Evolutionary conservation across 2,113 vertebrate genomes (phyloP).

Genomic region (Sitta europaea): DNA sequence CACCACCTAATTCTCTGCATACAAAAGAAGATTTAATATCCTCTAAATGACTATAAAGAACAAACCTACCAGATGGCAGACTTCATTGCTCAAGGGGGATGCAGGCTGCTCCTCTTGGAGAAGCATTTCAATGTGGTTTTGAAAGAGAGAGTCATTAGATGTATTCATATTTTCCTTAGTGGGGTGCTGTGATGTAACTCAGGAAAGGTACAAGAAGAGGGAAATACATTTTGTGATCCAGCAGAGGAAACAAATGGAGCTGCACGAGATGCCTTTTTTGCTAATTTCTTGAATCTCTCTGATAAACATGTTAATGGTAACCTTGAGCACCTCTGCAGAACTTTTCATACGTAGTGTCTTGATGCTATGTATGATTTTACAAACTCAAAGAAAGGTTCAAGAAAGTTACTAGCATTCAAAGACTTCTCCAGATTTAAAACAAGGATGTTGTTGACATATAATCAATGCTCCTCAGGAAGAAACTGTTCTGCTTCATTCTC

Average conservation of each 20-base stretch:
- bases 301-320: neutral
- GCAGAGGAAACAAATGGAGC: neutral
- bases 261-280: neutral
- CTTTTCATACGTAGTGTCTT: neutral
- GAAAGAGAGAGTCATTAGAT: constrained; percentile 34
- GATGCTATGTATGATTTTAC: neutral
- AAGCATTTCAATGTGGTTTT: constrained; percentile 17
- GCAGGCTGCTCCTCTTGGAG: constrained; percentile 16
- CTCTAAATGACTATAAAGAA: constrained; percentile 42
- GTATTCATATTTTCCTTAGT: constrained; percentile 20
- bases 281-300: neutral
- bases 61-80: constrained; percentile 46
- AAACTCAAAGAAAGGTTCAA: neutral
- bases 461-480: neutral
- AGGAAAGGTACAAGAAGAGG: neutral
- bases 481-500: constrained; percentile 4
- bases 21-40: constrained; percentile 61
- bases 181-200: neutral
- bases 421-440: neutral
- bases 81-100: constrained; percentile 8
- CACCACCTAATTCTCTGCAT: constrained; percentile 31
- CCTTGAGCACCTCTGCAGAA: neutral
- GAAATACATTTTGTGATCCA: neutral
- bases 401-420: neutral
- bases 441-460: constrained; percentile 14